A percentile compares a stretch with the other conserved stretches of the same genome.
Conservation (phyloP, 2,113 vertebrate species). For the Brachypteracias leptosomus region DNA sequence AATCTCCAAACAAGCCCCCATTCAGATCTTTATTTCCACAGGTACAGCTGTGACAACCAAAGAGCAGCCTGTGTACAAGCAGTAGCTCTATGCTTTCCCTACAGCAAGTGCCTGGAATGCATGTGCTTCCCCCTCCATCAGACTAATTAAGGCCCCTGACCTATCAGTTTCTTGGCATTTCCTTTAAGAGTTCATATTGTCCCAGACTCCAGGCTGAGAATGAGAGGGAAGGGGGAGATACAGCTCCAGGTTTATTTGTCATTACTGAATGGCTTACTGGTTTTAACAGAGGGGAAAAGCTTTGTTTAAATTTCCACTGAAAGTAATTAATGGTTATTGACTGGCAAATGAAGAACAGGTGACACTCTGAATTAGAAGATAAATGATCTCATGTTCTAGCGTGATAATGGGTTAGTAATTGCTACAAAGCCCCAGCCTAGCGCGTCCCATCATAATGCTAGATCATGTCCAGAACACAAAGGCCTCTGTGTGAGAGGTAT, state of each 20-base stretch:
- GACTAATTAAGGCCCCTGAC: constrained; percentile 76
- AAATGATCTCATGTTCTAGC: constrained; percentile 82
- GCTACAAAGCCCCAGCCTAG: constrained; percentile 74
- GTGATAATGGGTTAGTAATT: constrained; percentile 88
- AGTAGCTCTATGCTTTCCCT: background rate
- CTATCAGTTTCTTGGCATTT: constrained; percentile 83
- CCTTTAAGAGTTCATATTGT: constrained; percentile 75
- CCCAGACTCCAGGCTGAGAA: constrained; percentile 65
- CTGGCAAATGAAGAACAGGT: constrained; percentile 87
- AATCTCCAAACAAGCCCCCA: background rate
- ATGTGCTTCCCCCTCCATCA: constrained; percentile 43
- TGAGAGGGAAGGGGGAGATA: constrained; percentile 39
- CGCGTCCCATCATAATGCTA: constrained; percentile 77
- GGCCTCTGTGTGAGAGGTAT: constrained; percentile 87
- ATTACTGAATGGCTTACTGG: constrained; percentile 78
- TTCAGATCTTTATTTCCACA: background rate
- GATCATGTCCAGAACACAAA: constrained; percentile 87
- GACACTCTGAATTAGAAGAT: constrained; percentile 84
- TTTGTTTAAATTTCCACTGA: constrained; percentile 81
- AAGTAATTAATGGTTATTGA: constrained; percentile 84
- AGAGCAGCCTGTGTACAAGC: background rate
- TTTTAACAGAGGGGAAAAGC: constrained; percentile 74
- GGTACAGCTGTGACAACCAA: background rate
- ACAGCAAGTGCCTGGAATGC: constrained; percentile 45
- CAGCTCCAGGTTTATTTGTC: constrained; percentile 78